Percentiles rank a stretch among this genome's conserved stretches.
phyloP scores from a whole-genome alignment of 2,888 invertebrate species.

The Malacosoma neustria region DNA sequence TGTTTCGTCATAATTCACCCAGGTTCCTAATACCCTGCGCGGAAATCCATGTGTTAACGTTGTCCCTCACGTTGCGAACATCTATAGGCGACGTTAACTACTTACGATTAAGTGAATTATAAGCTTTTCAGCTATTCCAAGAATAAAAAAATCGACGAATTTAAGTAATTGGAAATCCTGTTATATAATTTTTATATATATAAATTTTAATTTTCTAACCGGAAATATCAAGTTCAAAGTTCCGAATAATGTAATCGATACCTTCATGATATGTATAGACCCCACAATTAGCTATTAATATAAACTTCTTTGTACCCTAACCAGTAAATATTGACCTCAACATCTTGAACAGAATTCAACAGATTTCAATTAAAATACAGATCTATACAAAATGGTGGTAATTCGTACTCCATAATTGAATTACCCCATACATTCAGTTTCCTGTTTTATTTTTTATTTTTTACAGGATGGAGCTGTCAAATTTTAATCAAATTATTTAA shows the following conservation, averaged over 20 bases:
- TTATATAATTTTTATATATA: too few relatives aligned
- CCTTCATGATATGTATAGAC: constrained; percentile 52
- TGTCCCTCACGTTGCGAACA: too few relatives aligned
- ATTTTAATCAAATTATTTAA: constrained; percentile 63
- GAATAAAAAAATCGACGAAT: too few relatives aligned
- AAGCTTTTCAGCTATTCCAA: too few relatives aligned
- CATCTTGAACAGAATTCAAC: neutral
- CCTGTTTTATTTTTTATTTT: constrained; percentile 38
- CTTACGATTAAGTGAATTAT: too few relatives aligned
- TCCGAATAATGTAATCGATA: constrained; percentile 43
- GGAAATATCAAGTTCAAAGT: constrained; percentile 58
- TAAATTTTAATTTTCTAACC: constrained; percentile 16
- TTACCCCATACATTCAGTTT: constrained; percentile 28
- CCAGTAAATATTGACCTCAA: neutral
- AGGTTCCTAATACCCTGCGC: too few relatives aligned
- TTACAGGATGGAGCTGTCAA: constrained; percentile 60
- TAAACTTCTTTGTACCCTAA: neutral
- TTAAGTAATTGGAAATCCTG: too few relatives aligned
- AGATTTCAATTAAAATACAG: constrained; percentile 13
- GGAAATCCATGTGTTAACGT: too few relatives aligned
- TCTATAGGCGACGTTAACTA: too few relatives aligned
- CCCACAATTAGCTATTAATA: constrained; percentile 39
- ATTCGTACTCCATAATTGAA: constrained; percentile 43
- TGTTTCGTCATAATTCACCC: too few relatives aligned
- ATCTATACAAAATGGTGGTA: constrained; percentile 21